These are phyloP conservation scores for Lagorchestes hirsutus DNA, from an alignment of 2,797 vertebrate species.

Conservation along the genomic window DNA sequence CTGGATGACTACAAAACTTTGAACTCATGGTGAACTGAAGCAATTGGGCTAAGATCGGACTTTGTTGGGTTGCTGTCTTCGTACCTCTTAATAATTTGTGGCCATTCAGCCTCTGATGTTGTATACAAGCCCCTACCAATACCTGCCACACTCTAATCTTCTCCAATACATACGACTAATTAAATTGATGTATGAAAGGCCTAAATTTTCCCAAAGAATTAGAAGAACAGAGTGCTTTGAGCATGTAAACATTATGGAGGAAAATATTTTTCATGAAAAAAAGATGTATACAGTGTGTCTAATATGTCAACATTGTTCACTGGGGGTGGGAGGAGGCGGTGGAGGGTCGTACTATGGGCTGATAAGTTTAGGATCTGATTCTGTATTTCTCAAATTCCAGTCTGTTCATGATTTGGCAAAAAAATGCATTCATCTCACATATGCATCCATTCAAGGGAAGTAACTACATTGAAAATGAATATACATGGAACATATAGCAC, in stretches of 20 bases:
- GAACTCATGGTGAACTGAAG: background rate
- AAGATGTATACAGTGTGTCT: background rate
- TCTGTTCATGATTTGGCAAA: background rate
- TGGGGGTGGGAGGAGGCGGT: background rate
- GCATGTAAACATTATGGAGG: background rate
- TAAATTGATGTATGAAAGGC: background rate
- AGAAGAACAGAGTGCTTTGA: background rate
- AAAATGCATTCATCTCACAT: background rate
- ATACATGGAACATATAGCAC: background rate
- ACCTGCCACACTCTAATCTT: background rate
- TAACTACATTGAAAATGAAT: background rate
- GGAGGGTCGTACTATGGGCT: background rate
- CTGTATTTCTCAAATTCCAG: background rate
- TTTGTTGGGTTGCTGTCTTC: background rate
- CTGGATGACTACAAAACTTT: background rate
- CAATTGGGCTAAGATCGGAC: background rate
- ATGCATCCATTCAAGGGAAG: background rate
- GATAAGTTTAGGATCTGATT: background rate
- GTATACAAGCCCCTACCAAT: background rate
- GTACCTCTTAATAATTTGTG: background rate
- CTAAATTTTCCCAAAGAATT: background rate
- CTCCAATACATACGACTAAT: background rate
- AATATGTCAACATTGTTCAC: background rate
- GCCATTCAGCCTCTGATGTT: background rate
- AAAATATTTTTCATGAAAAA: background rate